A percentile compares a stretch with the other conserved stretches of the same genome.
Evolutionary conservation across 2,888 invertebrate genomes (phyloP).

Genomic region (Amphipyra berbera): DNA sequence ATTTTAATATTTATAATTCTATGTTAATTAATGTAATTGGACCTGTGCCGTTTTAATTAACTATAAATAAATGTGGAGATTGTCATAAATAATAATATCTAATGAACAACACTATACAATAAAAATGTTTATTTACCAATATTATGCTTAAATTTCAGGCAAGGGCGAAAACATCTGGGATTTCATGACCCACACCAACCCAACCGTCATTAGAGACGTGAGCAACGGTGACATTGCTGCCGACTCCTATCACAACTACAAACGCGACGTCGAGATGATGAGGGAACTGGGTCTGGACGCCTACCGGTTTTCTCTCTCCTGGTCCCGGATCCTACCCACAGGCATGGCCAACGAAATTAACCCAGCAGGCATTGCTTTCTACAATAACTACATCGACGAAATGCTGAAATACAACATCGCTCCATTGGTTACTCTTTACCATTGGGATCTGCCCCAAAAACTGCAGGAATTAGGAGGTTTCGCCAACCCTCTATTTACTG

Average conservation of each 20-base stretch:
- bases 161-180: slow-evolving; percentile 75
- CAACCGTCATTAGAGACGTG: slow-evolving; percentile 60
- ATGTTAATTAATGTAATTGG: too few species aligned
- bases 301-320: slow-evolving; percentile 90
- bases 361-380: slow-evolving; percentile 90
- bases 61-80: too few species aligned
- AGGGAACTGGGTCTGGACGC: slow-evolving; percentile 80
- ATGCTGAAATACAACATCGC: slow-evolving; percentile 90
- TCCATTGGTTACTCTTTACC: slow-evolving; percentile 89
- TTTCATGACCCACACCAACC: slow-evolving; percentile 65
- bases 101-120: too few species aligned
- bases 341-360: slow-evolving; percentile 88
- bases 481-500: slow-evolving; percentile 74
- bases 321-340: slow-evolving; percentile 91
- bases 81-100: too few species aligned
- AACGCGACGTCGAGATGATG: slow-evolving; percentile 86
- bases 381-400: slow-evolving; percentile 91
- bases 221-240: slow-evolving; percentile 90
- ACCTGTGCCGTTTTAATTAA: too few species aligned
- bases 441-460: slow-evolving; percentile 87
- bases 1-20: too few species aligned
- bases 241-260: slow-evolving; percentile 90
- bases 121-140: too few species aligned
- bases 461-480: slow-evolving; percentile 89
- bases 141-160: slow-evolving; percentile 53